Evolutionary conservation across 2,797 vertebrate genomes (phyloP), one percentile per base, ranked within the genome.

Genomic region (Oceanodroma leucorhoa): DNA sequence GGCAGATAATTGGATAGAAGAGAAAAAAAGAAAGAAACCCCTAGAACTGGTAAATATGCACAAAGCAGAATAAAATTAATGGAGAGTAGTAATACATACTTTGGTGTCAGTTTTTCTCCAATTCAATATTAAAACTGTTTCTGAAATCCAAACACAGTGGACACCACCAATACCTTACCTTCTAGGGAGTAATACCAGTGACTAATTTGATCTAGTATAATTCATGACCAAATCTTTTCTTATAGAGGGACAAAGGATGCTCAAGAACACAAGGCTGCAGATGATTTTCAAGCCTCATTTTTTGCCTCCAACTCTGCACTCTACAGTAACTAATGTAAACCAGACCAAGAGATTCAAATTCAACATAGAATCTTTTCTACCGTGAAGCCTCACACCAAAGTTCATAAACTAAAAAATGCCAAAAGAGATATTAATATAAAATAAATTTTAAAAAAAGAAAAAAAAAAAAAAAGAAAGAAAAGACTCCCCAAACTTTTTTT

Each of bases 401-500:
- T 26, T 91, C 20, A 43, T 51, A 43, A 83, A 78, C 27, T 53
- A 78, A 65, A 57, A 90, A 45, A 26, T 54, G 11, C 6, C 23
- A 71, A 57, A 57, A 29, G 8, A 23, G 13, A 55, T 54, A 61
- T 0, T 48, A 40, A 65, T 73, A 75, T 36, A 18, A 6, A 61
- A 11, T 14, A 9, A 45, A 60, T 24, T 40, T 4, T 41, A 67
- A 34, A 16, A 8, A 15, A 32, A 17, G 6, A 32, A 51, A 14
- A 17, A 19, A 1, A 14, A 10, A 72, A 65, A 12, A 3, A 6
- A 41, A 15, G 5, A 16, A 0, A 14, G 8, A 72, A 69, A 12
- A 86, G 7, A 26, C n/a, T 83, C 36, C 82, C 19, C 27, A 78
- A 23, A 78, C 48, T 90, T 85, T 41, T 76, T 88, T 24, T 70